A percentile compares a stretch with the other conserved stretches of the same genome.
Evolutionary conservation across 1,140 invertebrate genomes (phyloP).

Genomic region (Zaprionus vittiger): DNA sequence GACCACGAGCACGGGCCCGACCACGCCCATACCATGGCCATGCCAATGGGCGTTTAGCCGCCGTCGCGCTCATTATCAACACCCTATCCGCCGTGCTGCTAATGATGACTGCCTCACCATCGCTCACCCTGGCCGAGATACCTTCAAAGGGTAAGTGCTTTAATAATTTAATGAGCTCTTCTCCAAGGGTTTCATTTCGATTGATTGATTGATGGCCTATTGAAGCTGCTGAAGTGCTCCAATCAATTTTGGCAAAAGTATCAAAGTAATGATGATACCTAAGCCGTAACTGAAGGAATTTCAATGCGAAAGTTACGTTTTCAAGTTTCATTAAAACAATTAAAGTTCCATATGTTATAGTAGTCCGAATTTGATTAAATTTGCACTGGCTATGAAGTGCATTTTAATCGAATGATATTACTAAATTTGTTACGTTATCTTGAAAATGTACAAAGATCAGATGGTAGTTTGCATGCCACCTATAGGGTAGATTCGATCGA

Average conservation of each 20-base stretch:
- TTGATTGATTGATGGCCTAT: conserved; percentile 44
- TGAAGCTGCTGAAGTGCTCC: conserved; percentile 16
- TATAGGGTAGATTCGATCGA: too few species aligned
- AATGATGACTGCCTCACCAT: conserved; percentile 55
- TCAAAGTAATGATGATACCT: not conserved
- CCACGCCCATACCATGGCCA: conserved; percentile 7
- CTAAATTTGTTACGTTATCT: not conserved
- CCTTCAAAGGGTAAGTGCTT: conserved; percentile 79
- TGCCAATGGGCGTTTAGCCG: conserved; percentile 41
- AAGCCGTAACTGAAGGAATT: not conserved
- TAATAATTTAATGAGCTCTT: conserved; percentile 75
- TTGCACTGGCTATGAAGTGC: not conserved
- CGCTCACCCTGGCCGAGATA: conserved; percentile 69
- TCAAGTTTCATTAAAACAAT: too few species aligned
- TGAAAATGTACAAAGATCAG: not conserved
- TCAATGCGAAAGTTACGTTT: too few species aligned
- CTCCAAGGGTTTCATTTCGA: conserved; percentile 54
- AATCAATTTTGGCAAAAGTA: not conserved
- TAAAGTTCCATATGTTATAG: too few species aligned
- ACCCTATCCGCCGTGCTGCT: conserved; percentile 52
- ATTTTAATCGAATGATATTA: not conserved
- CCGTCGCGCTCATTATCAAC: conserved; percentile 58
- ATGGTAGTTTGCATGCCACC: too few species aligned
- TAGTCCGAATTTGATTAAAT: not conserved
- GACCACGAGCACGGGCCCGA: conserved; percentile 15